phyloP scores from a whole-genome alignment of 1,140 invertebrate genomes.

The Akabosia matsudoensis region DNA sequence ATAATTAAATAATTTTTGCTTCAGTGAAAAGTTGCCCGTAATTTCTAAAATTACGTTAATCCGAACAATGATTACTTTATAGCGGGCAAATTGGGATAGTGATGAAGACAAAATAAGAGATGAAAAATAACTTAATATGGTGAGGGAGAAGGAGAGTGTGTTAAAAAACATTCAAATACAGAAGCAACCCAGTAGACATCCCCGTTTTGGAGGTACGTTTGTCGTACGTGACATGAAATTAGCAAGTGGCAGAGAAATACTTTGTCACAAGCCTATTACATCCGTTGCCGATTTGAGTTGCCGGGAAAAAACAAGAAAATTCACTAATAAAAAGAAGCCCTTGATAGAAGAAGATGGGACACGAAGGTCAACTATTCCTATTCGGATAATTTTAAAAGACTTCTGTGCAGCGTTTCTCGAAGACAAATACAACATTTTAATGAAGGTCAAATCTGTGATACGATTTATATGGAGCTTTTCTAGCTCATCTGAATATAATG shows the following conservation, averaged over 20 bases:
- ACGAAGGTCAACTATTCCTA: constrained; percentile 71
- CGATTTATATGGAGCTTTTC: too few relatives aligned
- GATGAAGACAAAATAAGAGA: constrained; percentile 75
- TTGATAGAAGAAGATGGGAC: constrained; percentile 58
- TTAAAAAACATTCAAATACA: constrained; percentile 28
- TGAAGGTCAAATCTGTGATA: too few relatives aligned
- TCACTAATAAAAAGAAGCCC: constrained; percentile 64
- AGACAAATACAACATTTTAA: constrained; percentile 85
- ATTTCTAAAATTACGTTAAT: too few relatives aligned
- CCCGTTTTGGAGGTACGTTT: constrained; percentile 88
- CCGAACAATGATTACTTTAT: too few relatives aligned
- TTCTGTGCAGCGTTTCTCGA: constrained; percentile 91
- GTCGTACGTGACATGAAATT: constrained; percentile 89
- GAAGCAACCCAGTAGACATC: constrained; percentile 62
- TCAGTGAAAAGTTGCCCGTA: too few relatives aligned
- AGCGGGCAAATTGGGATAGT: constrained; percentile 68
- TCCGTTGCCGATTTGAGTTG: constrained; percentile 39
- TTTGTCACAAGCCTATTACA: constrained; percentile 81
- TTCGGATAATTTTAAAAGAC: constrained; percentile 84
- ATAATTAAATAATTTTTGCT: constrained; percentile 24
- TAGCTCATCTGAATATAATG: too few relatives aligned
- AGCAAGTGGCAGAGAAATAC: constrained; percentile 82
- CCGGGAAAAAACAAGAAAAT: constrained; percentile 59
- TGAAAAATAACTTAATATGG: constrained; percentile 68
- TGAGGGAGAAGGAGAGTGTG: constrained; percentile 49